Evolutionary conservation across 2,888 invertebrate genomes (phyloP).

Genomic region (Minunthozetes semirufus): DNA sequence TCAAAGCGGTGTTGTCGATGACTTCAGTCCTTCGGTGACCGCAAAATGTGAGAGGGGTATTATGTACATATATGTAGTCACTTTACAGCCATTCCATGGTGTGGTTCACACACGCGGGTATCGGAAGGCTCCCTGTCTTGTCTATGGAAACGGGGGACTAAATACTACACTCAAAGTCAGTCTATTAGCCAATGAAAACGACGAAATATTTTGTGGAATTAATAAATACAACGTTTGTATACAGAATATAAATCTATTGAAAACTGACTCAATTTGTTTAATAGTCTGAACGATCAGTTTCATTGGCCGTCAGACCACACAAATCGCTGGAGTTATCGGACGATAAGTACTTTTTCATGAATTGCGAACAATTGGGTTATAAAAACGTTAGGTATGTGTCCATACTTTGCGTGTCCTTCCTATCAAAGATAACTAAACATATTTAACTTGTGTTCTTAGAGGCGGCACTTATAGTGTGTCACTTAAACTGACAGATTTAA

Average conservation of each 20-base stretch:
- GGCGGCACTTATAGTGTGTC: conserved; percentile 37
- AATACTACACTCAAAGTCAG: conserved; percentile 69
- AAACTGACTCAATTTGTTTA: background rate
- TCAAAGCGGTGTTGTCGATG: conserved; percentile 11
- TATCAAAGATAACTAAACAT: background rate
- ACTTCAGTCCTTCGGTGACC: conserved; percentile 62
- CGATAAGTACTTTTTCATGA: conserved; percentile 89
- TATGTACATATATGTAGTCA: conserved; percentile 77
- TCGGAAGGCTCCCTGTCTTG: conserved; percentile 71
- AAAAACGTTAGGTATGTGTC: conserved; percentile 28
- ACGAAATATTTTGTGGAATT: conserved; percentile 77
- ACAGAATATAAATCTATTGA: background rate
- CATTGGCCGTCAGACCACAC: conserved; percentile 80
- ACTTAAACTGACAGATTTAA: conserved; percentile 32
- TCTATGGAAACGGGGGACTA: conserved; percentile 69
- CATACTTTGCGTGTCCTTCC: background rate
- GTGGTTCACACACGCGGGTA: conserved; percentile 73
- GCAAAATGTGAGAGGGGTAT: conserved; percentile 79
- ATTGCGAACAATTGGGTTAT: conserved; percentile 54
- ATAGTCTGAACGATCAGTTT: conserved; percentile 70
- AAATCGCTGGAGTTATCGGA: conserved; percentile 83
- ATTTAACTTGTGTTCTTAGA: background rate
- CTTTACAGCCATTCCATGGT: conserved; percentile 62
- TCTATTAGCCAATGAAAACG: conserved; percentile 66
- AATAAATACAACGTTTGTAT: conserved; percentile 55